phyloP scores from a whole-genome alignment of 2,888 invertebrate genomes.

The Microctonus hyperodae region DNA sequence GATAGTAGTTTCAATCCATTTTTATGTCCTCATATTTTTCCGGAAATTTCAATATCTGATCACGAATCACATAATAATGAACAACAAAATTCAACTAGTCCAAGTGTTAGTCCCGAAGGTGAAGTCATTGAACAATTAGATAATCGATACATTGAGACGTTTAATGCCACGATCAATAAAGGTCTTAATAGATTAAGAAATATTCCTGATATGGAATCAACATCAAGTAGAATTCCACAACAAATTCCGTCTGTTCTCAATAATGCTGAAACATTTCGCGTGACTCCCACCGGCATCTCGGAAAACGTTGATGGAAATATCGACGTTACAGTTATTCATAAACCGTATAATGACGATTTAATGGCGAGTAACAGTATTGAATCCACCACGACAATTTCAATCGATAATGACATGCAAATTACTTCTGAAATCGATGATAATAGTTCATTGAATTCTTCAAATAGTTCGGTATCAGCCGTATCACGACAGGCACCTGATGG shows the following conservation, averaged over 20 bases:
- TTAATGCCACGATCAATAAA: conserved; percentile 46
- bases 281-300: conserved; percentile 47
- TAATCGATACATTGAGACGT: conserved; percentile 51
- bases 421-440: conserved; percentile 42
- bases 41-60: conserved; percentile 41
- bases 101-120: conserved; percentile 43
- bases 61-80: conserved; percentile 21
- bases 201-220: conserved; percentile 38
- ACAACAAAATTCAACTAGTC: conserved; percentile 26
- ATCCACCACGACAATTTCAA: conserved; percentile 35
- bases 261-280: conserved; percentile 40
- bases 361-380: conserved; percentile 46
- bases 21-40: conserved; percentile 56
- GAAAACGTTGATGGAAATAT: conserved; percentile 50
- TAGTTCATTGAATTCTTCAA: conserved; percentile 45
- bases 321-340: conserved; percentile 48
- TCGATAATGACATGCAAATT: conserved; percentile 33
- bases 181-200: conserved; percentile 46
- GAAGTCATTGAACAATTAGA: conserved; percentile 52
- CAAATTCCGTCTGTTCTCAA: conserved; percentile 23
- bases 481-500: conserved; percentile 60
- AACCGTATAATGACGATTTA: conserved; percentile 47
- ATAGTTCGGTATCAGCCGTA: conserved; percentile 48
- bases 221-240: conserved; percentile 12
- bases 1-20: conserved; percentile 56